Percentiles rank a stretch among this genome's conserved stretches.
Conservation (phyloP, 2,113 vertebrate genomes). For the Ceuthmochares aereus region DNA sequence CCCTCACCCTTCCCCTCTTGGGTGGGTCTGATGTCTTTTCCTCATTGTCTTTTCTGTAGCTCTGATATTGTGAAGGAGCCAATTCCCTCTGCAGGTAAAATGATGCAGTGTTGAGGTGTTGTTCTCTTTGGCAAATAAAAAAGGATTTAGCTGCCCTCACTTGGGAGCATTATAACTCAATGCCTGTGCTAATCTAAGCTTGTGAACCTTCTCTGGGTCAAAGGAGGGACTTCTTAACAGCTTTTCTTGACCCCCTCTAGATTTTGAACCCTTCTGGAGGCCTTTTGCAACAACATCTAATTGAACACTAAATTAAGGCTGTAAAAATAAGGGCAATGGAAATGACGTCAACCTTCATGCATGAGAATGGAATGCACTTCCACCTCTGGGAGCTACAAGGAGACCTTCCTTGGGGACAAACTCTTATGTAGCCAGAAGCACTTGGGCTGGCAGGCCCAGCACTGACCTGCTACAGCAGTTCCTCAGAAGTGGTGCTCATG, state of each 20-base stretch:
- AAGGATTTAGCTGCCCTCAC: not conserved
- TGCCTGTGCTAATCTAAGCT: not conserved
- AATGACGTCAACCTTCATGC: not conserved
- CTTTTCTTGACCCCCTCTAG: not conserved
- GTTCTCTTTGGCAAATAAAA: not conserved
- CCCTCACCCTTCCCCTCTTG: not conserved
- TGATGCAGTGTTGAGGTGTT: not conserved
- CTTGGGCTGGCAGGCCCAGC: not conserved
- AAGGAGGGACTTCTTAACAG: not conserved
- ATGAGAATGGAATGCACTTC: not conserved
- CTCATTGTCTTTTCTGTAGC: not conserved
- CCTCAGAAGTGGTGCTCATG: not conserved
- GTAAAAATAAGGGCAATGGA: not conserved
- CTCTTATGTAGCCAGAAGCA: accelerated
- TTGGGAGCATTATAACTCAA: not conserved
- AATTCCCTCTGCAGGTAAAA: not conserved
- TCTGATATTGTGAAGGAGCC: not conserved
- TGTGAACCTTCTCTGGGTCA: not conserved
- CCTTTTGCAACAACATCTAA: not conserved
- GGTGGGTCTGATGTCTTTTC: not conserved
- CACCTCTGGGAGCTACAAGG: not conserved
- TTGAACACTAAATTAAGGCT: not conserved
- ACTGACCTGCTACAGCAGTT: not conserved
- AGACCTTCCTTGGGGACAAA: not conserved
- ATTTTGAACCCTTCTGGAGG: not conserved